phyloP scores from a whole-genome alignment of 1,140 invertebrate species.

The Hormaphis cornu region DNA sequence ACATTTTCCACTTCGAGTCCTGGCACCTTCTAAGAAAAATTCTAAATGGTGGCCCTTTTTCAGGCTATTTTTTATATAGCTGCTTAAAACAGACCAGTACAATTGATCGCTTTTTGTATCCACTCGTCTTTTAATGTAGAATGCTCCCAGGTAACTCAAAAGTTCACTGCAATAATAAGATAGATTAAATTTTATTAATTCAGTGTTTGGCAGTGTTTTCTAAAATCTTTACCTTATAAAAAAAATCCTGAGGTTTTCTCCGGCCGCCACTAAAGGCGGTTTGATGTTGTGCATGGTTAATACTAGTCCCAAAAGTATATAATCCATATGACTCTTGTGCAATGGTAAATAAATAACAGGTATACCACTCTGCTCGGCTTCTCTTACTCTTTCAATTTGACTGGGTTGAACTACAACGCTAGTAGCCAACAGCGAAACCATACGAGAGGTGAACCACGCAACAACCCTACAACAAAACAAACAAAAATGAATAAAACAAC shows the following conservation, averaged over 20 bases:
- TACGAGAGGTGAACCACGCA: slow-evolving; percentile 74
- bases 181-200: too few relatives aligned
- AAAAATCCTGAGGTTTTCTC: slow-evolving; percentile 85
- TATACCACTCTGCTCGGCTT: slow-evolving; percentile 53
- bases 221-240: slow-evolving; percentile 64
- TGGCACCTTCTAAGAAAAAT: slow-evolving; percentile 91
- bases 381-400: slow-evolving; percentile 65
- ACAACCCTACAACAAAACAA: slow-evolving; percentile 46
- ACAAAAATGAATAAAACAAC: slow-evolving; percentile 33
- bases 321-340: slow-evolving; percentile 85
- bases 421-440: slow-evolving; percentile 68
- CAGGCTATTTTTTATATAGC: slow-evolving; percentile 77
- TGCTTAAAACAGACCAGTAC: slow-evolving; percentile 78
- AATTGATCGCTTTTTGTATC: slow-evolving; percentile 68
- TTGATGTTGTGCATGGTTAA: slow-evolving; percentile 71
- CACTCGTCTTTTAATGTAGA: slow-evolving; percentile 82
- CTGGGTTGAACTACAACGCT: slow-evolving; percentile 64
- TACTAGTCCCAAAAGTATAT: slow-evolving; percentile 82
- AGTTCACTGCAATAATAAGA: slow-evolving; percentile 54
- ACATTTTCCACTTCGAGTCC: slow-evolving; percentile 83
- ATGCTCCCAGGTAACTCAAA: slow-evolving; percentile 77
- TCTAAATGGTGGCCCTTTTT: slow-evolving; percentile 78
- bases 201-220: too few relatives aligned
- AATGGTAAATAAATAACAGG: slow-evolving; percentile 84
- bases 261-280: slow-evolving; percentile 81